A percentile compares a stretch with the other conserved stretches of the same genome.
Evolutionary conservation across 2,113 vertebrate genomes (phyloP).

Genomic region (Ramphastos sulfuratus): DNA sequence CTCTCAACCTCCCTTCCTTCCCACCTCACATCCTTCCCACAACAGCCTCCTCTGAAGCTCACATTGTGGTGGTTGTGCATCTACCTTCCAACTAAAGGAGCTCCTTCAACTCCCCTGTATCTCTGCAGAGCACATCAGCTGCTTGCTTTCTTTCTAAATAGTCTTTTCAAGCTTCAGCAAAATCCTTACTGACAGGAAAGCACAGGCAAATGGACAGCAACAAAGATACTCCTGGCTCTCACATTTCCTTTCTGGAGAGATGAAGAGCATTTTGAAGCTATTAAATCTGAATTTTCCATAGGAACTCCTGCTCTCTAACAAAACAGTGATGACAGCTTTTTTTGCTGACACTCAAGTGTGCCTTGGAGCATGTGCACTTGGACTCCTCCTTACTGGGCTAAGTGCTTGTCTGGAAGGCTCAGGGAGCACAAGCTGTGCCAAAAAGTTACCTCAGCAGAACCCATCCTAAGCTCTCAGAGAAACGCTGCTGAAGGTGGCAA

Average conservation of each 20-base stretch:
- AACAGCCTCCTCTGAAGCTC: background rate
- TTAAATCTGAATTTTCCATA: background rate
- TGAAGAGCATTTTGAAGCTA: background rate
- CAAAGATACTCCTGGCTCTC: background rate
- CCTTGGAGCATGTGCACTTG: constrained; percentile 7
- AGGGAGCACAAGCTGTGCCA: background rate
- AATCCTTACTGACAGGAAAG: background rate
- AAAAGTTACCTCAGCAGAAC: constrained; percentile 20
- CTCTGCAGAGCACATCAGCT: background rate
- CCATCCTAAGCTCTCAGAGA: background rate
- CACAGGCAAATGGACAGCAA: background rate
- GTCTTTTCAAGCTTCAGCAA: background rate
- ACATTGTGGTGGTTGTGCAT: background rate
- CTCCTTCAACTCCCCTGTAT: background rate
- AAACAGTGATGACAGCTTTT: background rate
- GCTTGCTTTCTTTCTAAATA: background rate
- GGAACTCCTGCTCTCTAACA: background rate
- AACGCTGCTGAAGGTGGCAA: background rate
- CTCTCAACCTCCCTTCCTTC: constrained; percentile 27
- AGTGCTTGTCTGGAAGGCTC: constrained; percentile 1
- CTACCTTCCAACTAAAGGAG: background rate
- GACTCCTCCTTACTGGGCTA: constrained; percentile 43
- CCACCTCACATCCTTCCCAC: background rate
- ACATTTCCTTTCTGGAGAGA: background rate
- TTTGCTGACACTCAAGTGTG: background rate